Conservation (phyloP, 2,113 vertebrate genomes). For the Cercopithecus mona region DNA sequence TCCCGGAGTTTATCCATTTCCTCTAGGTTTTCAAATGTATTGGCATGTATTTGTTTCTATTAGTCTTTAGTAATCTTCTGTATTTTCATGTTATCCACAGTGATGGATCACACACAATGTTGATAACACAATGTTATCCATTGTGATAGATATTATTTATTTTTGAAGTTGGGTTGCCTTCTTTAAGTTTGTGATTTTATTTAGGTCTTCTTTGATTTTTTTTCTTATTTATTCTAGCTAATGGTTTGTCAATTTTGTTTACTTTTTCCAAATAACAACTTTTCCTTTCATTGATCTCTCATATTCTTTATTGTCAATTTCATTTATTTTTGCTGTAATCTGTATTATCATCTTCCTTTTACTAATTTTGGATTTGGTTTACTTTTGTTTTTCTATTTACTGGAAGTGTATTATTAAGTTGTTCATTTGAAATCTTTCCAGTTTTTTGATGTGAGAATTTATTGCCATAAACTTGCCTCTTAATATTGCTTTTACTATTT, state of each 20-base stretch:
- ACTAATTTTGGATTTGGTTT: not conserved
- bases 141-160: not conserved
- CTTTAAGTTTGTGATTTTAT: not conserved
- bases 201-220: not conserved
- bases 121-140: not conserved
- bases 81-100: not conserved
- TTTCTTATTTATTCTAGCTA: not conserved
- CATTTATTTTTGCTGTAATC: not conserved
- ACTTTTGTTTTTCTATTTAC: not conserved
- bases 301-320: not conserved
- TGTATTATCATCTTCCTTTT: not conserved
- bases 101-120: not conserved
- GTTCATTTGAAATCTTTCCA: not conserved
- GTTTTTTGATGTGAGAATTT: not conserved
- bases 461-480: not conserved
- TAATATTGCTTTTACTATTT: not conserved
- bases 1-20: not conserved
- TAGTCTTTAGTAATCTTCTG: not conserved
- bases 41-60: not conserved
- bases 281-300: not conserved
- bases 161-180: not conserved
- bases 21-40: not conserved
- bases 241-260: not conserved
- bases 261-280: not conserved
- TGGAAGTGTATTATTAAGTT: not conserved